phyloP scores from a whole-genome alignment of 2,113 vertebrate genomes.

The Semicossyphus pulcher region DNA sequence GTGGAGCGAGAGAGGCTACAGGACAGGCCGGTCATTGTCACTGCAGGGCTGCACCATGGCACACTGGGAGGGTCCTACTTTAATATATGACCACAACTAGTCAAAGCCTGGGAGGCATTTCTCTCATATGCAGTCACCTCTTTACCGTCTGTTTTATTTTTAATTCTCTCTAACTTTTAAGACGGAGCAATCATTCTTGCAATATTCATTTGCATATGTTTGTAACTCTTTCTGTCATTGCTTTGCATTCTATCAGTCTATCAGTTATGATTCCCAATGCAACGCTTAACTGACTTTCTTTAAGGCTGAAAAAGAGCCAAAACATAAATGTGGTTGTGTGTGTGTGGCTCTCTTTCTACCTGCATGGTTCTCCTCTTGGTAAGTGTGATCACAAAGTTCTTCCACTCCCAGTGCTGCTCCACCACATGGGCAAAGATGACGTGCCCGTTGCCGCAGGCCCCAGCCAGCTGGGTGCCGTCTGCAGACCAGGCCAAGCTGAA shows the following conservation, averaged over 20 bases:
- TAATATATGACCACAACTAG: slow-evolving; percentile 65
- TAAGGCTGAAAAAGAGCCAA: neutral
- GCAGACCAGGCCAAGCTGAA: slow-evolving; percentile 93
- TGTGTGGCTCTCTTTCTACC: slow-evolving; percentile 76
- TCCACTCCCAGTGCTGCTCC: slow-evolving; percentile 97
- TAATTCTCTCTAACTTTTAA: too few relatives aligned
- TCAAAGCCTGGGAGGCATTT: slow-evolving; percentile 38
- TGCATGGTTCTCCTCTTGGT: slow-evolving; percentile 96
- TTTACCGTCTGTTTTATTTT: slow-evolving; percentile 28
- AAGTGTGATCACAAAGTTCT: slow-evolving; percentile 91
- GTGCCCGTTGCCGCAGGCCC: slow-evolving; percentile 94
- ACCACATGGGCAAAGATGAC: slow-evolving; percentile 96
- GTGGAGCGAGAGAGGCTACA: slow-evolving; percentile 53
- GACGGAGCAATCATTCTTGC: too few relatives aligned
- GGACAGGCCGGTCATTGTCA: slow-evolving; percentile 82
- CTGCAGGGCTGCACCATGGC: slow-evolving; percentile 48
- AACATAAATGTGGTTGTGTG: neutral
- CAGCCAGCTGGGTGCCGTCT: slow-evolving; percentile 95
- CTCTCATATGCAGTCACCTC: slow-evolving; percentile 19
- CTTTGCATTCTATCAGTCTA: neutral
- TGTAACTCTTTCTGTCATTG: too few relatives aligned
- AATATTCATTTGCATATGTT: too few relatives aligned
- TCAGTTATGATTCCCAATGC: neutral
- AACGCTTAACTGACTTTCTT: neutral
- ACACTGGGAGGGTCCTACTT: slow-evolving; percentile 63